Evolutionary conservation across 1,140 invertebrate genomes (phyloP).

Genomic region (Chironomus striatipennis): DNA sequence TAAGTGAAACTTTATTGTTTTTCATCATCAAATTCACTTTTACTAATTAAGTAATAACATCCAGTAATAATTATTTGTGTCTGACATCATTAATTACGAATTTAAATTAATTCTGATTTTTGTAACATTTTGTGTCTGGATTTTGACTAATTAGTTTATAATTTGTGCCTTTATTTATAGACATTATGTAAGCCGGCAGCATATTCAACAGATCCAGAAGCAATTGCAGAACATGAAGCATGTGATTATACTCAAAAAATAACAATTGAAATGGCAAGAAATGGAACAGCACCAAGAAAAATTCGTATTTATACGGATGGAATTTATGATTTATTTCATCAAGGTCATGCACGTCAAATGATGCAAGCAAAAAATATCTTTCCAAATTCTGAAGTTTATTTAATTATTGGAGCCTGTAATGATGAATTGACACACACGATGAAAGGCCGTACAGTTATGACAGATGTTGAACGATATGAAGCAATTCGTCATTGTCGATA

Average conservation of each 20-base stretch:
- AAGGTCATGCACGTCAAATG: conserved; percentile 94
- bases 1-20: too few relatives aligned
- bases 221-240: conserved; percentile 61
- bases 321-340: conserved; percentile 82
- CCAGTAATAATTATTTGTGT: too few relatives aligned
- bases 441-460: conserved; percentile 98
- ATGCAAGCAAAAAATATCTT: conserved; percentile 98
- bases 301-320: conserved; percentile 95
- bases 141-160: too few relatives aligned
- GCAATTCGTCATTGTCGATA: conserved; percentile 96
- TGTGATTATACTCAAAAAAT: conserved; percentile 82
- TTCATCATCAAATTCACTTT: too few relatives aligned
- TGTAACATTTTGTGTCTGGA: too few relatives aligned
- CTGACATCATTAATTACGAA: too few relatives aligned
- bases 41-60: too few relatives aligned
- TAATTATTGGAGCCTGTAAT: conserved; percentile 96
- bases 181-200: conserved; percentile 75
- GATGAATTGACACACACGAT: conserved; percentile 80
- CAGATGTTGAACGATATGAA: conserved; percentile 91
- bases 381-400: conserved; percentile 78
- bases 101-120: too few relatives aligned
- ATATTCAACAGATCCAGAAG: conserved; percentile 78
- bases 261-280: conserved; percentile 71
- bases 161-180: conserved; percentile 47
- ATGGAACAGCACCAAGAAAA: conserved; percentile 64